These are phyloP conservation scores for Lepidotrigona ventralis DNA, from an alignment of 1,140 invertebrate species.

Conservation along the genomic window DNA sequence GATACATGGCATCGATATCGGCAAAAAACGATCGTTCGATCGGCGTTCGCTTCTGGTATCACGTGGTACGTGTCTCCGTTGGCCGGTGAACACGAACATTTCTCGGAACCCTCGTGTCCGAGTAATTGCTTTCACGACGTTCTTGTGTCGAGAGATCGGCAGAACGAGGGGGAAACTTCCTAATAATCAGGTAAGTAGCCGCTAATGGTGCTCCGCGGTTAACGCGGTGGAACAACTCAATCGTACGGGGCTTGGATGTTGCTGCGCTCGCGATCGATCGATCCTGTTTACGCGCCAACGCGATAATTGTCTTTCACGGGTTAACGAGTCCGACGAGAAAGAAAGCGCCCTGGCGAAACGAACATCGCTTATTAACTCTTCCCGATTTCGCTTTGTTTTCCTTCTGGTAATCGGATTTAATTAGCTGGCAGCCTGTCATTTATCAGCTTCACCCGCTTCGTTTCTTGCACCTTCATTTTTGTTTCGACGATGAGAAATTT, in stretches of 20 bases:
- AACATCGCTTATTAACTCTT: not conserved
- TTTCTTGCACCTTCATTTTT: not conserved
- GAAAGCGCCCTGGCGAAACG: conserved; percentile 11
- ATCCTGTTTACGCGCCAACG: conserved; percentile 43
- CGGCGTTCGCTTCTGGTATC: not conserved
- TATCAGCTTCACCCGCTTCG: conserved; percentile 1
- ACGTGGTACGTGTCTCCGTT: not conserved
- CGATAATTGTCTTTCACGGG: conserved; percentile 46
- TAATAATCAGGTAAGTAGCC: conserved; percentile 48
- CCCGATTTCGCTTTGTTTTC: not conserved
- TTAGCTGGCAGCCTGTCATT: not conserved
- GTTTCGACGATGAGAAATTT: too few species aligned
- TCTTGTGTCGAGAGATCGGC: conserved; percentile 35
- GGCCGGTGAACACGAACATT: conserved; percentile 12
- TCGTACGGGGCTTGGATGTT: conserved; percentile 10
- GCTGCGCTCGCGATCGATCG: conserved; percentile 4
- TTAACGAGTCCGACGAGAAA: conserved; percentile 25
- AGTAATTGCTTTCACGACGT: conserved; percentile 42
- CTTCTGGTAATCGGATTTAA: not conserved
- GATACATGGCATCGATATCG: conserved; percentile 23
- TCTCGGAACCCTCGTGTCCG: conserved; percentile 28
- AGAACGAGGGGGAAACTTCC: conserved; percentile 43
- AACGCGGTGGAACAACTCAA: conserved; percentile 50
- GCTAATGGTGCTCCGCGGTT: conserved; percentile 46
- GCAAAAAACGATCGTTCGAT: conserved; percentile 41